These are phyloP conservation scores for Pseudanteris insignis DNA, from an alignment of 2,888 invertebrate species.

Conservation along the genomic window DNA sequence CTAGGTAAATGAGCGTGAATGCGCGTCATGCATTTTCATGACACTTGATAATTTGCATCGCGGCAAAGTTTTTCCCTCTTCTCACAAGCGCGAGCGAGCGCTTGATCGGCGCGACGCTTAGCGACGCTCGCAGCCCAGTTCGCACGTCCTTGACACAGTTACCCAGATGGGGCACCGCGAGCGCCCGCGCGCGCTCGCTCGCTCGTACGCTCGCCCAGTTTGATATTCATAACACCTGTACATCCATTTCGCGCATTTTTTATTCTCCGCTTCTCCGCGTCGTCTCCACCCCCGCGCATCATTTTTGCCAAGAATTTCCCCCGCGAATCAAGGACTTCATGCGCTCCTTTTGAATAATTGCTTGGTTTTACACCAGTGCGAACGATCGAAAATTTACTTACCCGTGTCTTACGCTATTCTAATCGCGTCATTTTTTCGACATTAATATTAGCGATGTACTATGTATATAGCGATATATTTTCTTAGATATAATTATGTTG, in stretches of 20 bases:
- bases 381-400: too few species aligned
- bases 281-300: slow-evolving; percentile 2
- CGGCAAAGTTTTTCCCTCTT: slow-evolving; percentile 34
- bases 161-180: slow-evolving; percentile 62
- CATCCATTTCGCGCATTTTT: slow-evolving; percentile 21
- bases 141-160: slow-evolving; percentile 67
- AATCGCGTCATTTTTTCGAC: too few species aligned
- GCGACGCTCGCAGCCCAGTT: slow-evolving; percentile 63
- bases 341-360: too few species aligned
- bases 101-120: slow-evolving; percentile 55
- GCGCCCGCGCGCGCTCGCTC: too few species aligned
- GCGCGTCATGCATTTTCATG: slow-evolving; percentile 38
- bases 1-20: neutral
- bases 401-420: too few species aligned
- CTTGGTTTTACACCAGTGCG: too few species aligned
- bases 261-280: slow-evolving; percentile 1
- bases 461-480: too few species aligned
- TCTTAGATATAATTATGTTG: too few species aligned
- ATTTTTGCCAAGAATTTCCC: slow-evolving; percentile 18
- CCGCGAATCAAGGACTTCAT: slow-evolving; percentile 21
- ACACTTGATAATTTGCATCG: slow-evolving; percentile 35
- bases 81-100: too few species aligned
- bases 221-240: slow-evolving; percentile 42
- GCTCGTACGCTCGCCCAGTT: too few species aligned
- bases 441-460: too few species aligned